Evolutionary conservation across 1,140 invertebrate species (phyloP).

Genomic region (Epicauta chinensis): DNA sequence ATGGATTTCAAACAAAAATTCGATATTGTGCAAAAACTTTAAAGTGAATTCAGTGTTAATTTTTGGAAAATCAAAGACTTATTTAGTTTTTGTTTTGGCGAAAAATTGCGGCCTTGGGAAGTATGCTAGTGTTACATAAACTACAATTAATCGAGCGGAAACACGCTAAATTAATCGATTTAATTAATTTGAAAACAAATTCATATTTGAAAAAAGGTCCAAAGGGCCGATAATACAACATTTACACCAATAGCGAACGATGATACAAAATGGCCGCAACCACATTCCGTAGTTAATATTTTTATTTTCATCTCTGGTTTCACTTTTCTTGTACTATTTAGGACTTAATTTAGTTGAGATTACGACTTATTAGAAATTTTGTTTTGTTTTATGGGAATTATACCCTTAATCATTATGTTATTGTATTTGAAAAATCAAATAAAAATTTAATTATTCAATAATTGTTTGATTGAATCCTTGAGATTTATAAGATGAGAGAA

Average conservation of each 20-base stretch:
- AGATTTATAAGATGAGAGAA: no score
- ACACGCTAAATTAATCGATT: neutral
- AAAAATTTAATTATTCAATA: neutral
- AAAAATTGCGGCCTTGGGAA: conserved; percentile 16
- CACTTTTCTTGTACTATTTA: no score
- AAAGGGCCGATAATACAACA: no score
- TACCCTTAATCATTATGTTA: conserved; percentile 3
- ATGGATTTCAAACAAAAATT: conserved; percentile 88
- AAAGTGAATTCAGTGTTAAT: conserved; percentile 29
- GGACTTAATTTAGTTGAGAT: conserved; percentile 1
- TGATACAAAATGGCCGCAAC: no score
- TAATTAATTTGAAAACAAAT: no score
- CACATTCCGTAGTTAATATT: no score
- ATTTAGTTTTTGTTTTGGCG: neutral
- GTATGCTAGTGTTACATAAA: conserved; percentile 17
- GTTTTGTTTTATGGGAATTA: neutral
- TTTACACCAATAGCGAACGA: no score
- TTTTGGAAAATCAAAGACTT: neutral
- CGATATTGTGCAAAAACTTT: conserved; percentile 86
- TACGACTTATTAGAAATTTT: conserved; percentile 17
- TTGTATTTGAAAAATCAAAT: neutral
- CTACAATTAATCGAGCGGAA: conserved; percentile 16
- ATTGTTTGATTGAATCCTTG: no score
- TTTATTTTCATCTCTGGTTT: no score
- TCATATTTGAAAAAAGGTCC: no score